These are phyloP conservation scores for Cylas formicarius DNA, from an alignment of 1,140 invertebrate species.

Conservation along the genomic window DNA sequence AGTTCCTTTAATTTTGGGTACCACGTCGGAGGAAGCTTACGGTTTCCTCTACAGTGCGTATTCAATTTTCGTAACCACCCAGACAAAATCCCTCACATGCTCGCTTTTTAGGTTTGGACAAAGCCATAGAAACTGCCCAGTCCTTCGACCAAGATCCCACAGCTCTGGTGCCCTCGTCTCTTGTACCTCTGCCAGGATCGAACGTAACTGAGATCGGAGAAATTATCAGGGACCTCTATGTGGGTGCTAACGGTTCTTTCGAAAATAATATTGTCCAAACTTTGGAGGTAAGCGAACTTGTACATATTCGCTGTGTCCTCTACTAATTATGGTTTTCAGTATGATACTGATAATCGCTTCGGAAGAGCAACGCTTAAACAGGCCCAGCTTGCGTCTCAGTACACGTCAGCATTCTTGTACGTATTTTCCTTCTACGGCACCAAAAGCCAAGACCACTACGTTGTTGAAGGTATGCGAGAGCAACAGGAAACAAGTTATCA, in stretches of 20 bases:
- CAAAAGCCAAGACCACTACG: conserved; percentile 8
- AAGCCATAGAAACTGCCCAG: background rate
- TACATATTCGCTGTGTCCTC: too few species aligned
- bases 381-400: conserved; percentile 6
- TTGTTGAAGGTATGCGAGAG: conserved; percentile 8
- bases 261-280: too few species aligned
- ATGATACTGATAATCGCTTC: background rate
- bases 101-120: conserved; percentile 7
- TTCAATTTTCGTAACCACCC: background rate
- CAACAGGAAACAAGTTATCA: background rate
- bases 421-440: conserved; percentile 15
- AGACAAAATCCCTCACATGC: background rate
- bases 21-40: conserved; percentile 28
- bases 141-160: too few species aligned
- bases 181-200: too few species aligned
- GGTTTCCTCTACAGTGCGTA: conserved; percentile 1
- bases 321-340: too few species aligned
- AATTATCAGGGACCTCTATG: too few species aligned
- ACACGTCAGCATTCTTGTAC: conserved; percentile 11
- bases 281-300: too few species aligned
- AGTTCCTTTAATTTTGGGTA: conserved; percentile 31
- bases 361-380: conserved; percentile 12
- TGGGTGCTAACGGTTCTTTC: too few species aligned
- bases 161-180: too few species aligned
- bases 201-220: too few species aligned